Evolutionary conservation across 2,113 vertebrate species (phyloP), one percentile per base, ranked within the genome.

Genomic region (Xerus inauris): DNA sequence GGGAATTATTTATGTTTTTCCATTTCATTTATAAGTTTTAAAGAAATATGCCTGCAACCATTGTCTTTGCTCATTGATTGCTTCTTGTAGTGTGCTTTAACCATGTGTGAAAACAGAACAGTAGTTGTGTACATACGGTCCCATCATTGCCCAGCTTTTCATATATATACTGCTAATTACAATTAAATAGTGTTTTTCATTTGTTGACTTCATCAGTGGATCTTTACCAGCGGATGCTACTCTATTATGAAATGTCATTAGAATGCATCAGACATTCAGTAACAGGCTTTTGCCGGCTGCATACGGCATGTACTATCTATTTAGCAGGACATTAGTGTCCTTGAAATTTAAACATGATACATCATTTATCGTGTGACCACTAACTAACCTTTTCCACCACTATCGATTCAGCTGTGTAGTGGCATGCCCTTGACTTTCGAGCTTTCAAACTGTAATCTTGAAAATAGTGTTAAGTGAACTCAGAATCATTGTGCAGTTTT

Each of bases 281-380:
- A 54, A 38, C 8, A 83, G 26, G 13, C 20, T 84, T 90, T 67
- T 75, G 35, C 49, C 40, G 16, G 6, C 19, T 65, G 1, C 26
- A 76, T 72, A 6, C 7, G 80, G 5, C 57, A 28, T 64, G 8
- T n/a, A 3, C 76, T 80, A 38, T 93, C 84, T 57, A 51, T n/a
- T 88, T 97, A 95, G 96, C 86, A 79, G 72, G 57, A 14, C 45
- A 17, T 93, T 92, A 38, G 54, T 97, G 73, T 92, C 97, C 97
- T 98, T 97, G 96, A 98, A 97, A 97, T 97, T 94, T 97, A 96
- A 97, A 98, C 89, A 80, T 51, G 79, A 97, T 38, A 54, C 84
- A 90, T 97, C 91, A 72, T 92, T 94, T 97, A 84, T 28, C 77
- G 7, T 86, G 62, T 81, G 94, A 88, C 96, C 95, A 69, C 79